phyloP scores from a whole-genome alignment of 2,888 invertebrate species.

The Dasysyrphus albostriatus region DNA sequence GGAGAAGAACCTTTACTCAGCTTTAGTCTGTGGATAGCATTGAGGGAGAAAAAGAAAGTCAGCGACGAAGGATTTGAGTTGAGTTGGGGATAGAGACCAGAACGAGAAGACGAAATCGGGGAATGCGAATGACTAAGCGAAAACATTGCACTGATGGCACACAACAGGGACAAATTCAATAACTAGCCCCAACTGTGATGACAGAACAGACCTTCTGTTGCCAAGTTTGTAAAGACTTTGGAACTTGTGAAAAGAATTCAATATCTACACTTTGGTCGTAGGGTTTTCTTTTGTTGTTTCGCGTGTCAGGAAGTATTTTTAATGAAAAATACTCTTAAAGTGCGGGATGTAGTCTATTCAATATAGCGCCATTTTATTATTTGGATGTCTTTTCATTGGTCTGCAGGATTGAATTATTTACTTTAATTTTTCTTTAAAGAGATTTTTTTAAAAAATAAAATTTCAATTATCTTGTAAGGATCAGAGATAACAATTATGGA shows the following conservation, averaged over 20 bases:
- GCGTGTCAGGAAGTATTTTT: slow-evolving; percentile 63
- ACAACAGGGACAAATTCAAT: slow-evolving; percentile 66
- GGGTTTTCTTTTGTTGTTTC: slow-evolving; percentile 68
- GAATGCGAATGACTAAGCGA: slow-evolving; percentile 23
- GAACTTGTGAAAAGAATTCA: slow-evolving; percentile 69
- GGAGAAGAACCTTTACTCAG: not conserved
- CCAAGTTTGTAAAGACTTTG: slow-evolving; percentile 69
- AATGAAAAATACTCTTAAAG: slow-evolving; percentile 42
- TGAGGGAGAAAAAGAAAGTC: slow-evolving; percentile 15
- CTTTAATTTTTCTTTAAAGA: no score
- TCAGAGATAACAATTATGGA: no score
- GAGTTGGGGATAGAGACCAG: not conserved
- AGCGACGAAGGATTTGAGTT: not conserved
- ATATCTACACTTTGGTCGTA: slow-evolving; percentile 67
- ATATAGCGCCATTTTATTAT: slow-evolving; percentile 27
- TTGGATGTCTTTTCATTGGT: slow-evolving; percentile 11
- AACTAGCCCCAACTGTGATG: slow-evolving; percentile 65
- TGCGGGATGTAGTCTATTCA: slow-evolving; percentile 38
- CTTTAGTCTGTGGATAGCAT: slow-evolving; percentile 17
- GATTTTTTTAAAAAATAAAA: no score
- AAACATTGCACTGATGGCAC: slow-evolving; percentile 39
- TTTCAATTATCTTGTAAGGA: no score
- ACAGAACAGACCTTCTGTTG: slow-evolving; percentile 73
- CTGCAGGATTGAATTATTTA: not conserved
- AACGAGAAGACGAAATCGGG: not conserved